phyloP scores from a whole-genome alignment of 1,140 invertebrate genomes.

The Drosophila equinoxialis region DNA sequence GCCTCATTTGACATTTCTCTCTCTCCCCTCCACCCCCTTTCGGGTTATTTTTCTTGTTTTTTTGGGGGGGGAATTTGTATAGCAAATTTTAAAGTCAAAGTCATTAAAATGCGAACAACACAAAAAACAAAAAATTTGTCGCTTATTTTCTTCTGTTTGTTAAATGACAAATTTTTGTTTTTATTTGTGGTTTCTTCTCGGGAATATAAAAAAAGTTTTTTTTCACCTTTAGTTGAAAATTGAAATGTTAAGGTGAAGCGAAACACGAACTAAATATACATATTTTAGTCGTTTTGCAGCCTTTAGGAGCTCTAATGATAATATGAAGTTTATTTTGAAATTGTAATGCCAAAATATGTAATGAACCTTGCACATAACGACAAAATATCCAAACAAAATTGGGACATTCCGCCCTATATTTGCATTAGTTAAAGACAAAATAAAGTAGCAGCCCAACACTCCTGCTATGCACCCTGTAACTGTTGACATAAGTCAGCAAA shows the following conservation, averaged over 20 bases:
- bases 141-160: slow-evolving; percentile 14
- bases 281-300: too few relatives aligned
- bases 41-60: not conserved
- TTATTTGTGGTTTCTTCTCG: not conserved
- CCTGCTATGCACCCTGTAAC: too few relatives aligned
- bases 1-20: slow-evolving; percentile 50
- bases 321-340: too few relatives aligned
- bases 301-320: too few relatives aligned
- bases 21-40: not conserved
- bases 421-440: too few relatives aligned
- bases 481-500: too few relatives aligned
- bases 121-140: slow-evolving; percentile 31
- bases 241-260: not conserved
- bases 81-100: slow-evolving; percentile 32
- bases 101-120: slow-evolving; percentile 43
- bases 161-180: slow-evolving; percentile 42
- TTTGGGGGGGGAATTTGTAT: not conserved
- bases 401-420: too few relatives aligned
- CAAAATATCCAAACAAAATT: too few relatives aligned
- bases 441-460: too few relatives aligned
- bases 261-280: too few relatives aligned
- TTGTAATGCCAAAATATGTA: too few relatives aligned
- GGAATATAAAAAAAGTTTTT: slow-evolving; percentile 29
- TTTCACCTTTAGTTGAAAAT: not conserved
- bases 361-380: too few relatives aligned